These are phyloP conservation scores for Mesopsocus fuscifrons DNA, from an alignment of 2,888 invertebrate species.

Conservation along the genomic window DNA sequence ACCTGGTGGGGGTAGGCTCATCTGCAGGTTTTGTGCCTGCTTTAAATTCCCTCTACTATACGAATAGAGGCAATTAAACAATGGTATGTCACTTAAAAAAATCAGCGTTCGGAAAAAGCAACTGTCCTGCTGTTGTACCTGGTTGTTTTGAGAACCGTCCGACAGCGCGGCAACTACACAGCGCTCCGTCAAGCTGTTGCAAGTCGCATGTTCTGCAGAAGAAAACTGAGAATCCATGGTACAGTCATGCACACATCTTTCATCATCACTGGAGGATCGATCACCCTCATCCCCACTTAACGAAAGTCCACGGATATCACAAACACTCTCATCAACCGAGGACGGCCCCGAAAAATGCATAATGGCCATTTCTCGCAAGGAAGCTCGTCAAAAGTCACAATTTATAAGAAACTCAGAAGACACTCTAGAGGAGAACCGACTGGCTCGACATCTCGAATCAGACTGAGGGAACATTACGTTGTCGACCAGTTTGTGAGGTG, in stretches of 20 bases:
- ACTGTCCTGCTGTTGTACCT: too few species aligned
- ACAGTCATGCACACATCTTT: constrained; percentile 7
- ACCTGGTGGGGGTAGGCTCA: too few species aligned
- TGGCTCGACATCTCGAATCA: constrained; percentile 9
- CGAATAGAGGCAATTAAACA: too few species aligned
- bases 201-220: not conserved
- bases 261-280: constrained; percentile 3
- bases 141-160: not conserved
- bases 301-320: not conserved
- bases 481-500: not conserved
- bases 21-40: too few species aligned
- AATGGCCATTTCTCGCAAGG: not conserved
- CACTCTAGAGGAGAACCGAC: not conserved
- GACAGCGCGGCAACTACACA: not conserved
- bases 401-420: not conserved
- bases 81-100: too few species aligned
- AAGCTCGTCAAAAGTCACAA: not conserved
- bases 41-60: too few species aligned
- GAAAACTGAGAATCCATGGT: constrained; percentile 2
- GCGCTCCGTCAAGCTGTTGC: not conserved
- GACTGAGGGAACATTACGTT: constrained; percentile 9
- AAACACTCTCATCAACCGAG: not conserved
- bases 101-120: too few species aligned
- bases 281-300: constrained; percentile 11
- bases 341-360: not conserved